Evolutionary conservation across 1,140 invertebrate genomes (phyloP), one percentile per base, ranked within the genome.

Genomic region (Stegodyphus dumicola): DNA sequence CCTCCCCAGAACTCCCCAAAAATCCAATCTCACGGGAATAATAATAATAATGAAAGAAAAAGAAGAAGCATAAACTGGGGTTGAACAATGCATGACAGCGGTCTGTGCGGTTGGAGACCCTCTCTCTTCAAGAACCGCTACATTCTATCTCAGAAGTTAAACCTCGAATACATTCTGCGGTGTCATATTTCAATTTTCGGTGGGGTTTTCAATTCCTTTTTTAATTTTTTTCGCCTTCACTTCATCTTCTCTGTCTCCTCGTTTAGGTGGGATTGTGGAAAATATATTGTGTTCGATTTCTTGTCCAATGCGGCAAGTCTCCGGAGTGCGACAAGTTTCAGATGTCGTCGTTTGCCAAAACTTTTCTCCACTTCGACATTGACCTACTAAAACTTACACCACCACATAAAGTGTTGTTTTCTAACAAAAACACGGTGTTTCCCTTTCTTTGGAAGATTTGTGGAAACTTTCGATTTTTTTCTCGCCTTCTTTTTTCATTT

Each of bases 391-490:
- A 60, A 60, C 9, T 15, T 60, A 60, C 33, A 33, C 33, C 33
- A 33, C 33, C 33, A 33, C 33, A 33, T 60, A 60, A 15, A 60
- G 56, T 15, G 56, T 60, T 60, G 56, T 60, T 60, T 60, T 60
- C 56, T 60, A 9, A 60, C 56, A 60, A 60, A 60, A 60, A 60
- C 56, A 15, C 15, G 56, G 15, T 15, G 56, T 60, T 60, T 60
- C 56, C 56, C 56, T 60, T 60, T 60, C 56, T 60, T 60, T 60
- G 9, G 15, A 60, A 60, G 56, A 60, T 60, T 60, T 60, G 56
- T 60, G 56, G 56, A 60, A 60, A 60, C 56, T 60, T 60, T 60
- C 56, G 56, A 60, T 60, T 60, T 60, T 60, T 60, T 60, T 60
- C 56, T 15, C 15, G 0, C 56, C 9, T 11, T 60, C 15, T 15